Base-by-base conservation (phyloP, 2,797 vertebrate genomes). In the Coluber constrictor region DNA sequence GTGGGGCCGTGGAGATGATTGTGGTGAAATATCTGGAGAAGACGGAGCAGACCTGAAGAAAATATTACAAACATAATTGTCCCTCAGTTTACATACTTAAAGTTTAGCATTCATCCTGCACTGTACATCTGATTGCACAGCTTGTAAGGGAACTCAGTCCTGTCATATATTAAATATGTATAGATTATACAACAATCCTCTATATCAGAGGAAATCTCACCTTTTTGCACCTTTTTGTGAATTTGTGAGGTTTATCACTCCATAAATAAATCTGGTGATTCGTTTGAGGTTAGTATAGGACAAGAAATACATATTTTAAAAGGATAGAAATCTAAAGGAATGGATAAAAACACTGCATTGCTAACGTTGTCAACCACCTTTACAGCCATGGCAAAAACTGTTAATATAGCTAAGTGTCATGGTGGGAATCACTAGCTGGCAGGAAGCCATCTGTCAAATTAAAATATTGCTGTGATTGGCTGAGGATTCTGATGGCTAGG, bases 21-120 rank as follows among this genome's bases (percentile, higher is more conserved):
- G 99, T 1, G 99, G 99, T 13, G 99, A 99, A 92, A 99, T 98
- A 94, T 99, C 99, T n/a, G 99, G 99, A 61, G 99, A 99, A 70
- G 99, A 99, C 0, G 99, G 99, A 51, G 99, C 99, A 94, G 99
- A 99, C 93, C 99, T 99, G 93, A 92, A 95, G 97, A 47, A 91
- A 0, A 88, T 54, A 32, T 92, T 79, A 95, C 60, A 89, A 96
- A n/a, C n/a, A 61, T 3, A 89, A 51, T 5, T 83, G 23, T 60
- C 7, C n/a, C 83, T 25, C 23, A 86, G 37, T 51, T 66, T 55
- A 37, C 27, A 23, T 18, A 56, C 18, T 66, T 90, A 37, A 90
- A 87, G 18, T 90, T 47, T 18, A 47, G 12, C 20, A 5, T 47
- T 57, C 51, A 74, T 15, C 27, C 12, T 89, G 66, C 20, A 92